A percentile compares a stretch with the other conserved stretches of the same genome.
phyloP scores from a whole-genome alignment of 2,797 vertebrate species.

The Oryzias dopingdopingensis region DNA sequence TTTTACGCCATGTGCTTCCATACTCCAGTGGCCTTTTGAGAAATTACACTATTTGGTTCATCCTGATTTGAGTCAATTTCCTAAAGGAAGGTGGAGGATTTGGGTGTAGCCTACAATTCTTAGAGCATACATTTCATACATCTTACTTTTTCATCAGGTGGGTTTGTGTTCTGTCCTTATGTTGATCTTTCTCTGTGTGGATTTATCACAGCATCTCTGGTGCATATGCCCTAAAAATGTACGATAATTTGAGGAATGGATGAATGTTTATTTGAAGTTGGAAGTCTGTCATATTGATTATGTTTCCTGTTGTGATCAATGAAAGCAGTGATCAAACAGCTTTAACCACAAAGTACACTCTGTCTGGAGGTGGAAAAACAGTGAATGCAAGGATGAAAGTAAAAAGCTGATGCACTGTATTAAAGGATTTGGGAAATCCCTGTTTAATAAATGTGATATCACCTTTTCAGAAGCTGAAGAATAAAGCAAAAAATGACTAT shows the following conservation, averaged over 20 bases:
- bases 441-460: conserved; percentile 39
- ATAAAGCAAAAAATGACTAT: conserved; percentile 19
- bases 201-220: background rate
- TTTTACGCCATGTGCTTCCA: too few relatives aligned
- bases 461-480: conserved; percentile 32
- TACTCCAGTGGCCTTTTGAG: too few relatives aligned
- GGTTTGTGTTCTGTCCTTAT: background rate
- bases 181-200: background rate
- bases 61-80: too few relatives aligned
- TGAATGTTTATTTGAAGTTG: background rate
- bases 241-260: background rate
- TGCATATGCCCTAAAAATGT: background rate
- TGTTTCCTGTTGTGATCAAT: conserved; percentile 14
- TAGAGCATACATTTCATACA: too few relatives aligned
- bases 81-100: too few relatives aligned
- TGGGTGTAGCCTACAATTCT: too few relatives aligned
- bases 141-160: background rate
- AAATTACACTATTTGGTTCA: too few relatives aligned
- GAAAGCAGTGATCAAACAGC: conserved; percentile 16
- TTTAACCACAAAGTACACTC: conserved; percentile 17
- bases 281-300: background rate
- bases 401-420: conserved; percentile 29
- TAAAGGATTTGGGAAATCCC: conserved; percentile 42
- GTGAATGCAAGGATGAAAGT: conserved; percentile 25
- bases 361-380: conserved; percentile 17